Evolutionary conservation across 2,113 vertebrate genomes (phyloP), one percentile per base, ranked within the genome.

Genomic region (Bostrychus sinensis): DNA sequence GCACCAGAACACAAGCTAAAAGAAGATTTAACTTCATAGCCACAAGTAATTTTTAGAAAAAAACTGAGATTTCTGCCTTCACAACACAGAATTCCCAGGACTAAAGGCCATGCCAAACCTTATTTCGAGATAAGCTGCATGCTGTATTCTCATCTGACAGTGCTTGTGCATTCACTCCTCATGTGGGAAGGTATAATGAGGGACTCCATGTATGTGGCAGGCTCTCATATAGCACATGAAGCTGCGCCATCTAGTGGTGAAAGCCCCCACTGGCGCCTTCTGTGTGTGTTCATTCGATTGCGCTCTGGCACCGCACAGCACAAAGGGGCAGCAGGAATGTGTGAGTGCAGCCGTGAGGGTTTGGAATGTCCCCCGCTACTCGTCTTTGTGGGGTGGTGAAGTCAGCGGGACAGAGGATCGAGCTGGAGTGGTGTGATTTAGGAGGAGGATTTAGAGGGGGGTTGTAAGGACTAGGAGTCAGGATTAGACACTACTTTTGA

Each of bases 241-340:
- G 78, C 76, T 78, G 88, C 89, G 89, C 91, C 92, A 88, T 90
- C 92, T 91, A 84, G 89, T 77, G 92, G 66, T 50, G 0, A n/a
- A 43, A 10, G 26, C 32, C 25, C 25, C 48, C 23, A 16, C 2
- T 14, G 12, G 30, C 37, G 25, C 1, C 45, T 6, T 1, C 11
- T 12, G 17, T 43, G 41, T 1, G 56, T 46, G 23, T 43, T 26
- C 8, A 34, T 34, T 22, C 51, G 3, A 13, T 23, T 30, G 19
- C 37, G 56, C 58, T 60, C 46, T 61, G 58, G 41, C 73, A 28
- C 39, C 26, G 23, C 76, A 54, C 23, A 59, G n/a, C n/a, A n/a
- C n/a, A n/a, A n/a, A n/a, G n/a, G 39, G 46, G 60, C 60, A 46
- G 70, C 39, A 68, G 75, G 78, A 80, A 69, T 73, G 62, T 70